Conservation (phyloP, 2,113 vertebrate species). For the Chionomys nivalis region DNA sequence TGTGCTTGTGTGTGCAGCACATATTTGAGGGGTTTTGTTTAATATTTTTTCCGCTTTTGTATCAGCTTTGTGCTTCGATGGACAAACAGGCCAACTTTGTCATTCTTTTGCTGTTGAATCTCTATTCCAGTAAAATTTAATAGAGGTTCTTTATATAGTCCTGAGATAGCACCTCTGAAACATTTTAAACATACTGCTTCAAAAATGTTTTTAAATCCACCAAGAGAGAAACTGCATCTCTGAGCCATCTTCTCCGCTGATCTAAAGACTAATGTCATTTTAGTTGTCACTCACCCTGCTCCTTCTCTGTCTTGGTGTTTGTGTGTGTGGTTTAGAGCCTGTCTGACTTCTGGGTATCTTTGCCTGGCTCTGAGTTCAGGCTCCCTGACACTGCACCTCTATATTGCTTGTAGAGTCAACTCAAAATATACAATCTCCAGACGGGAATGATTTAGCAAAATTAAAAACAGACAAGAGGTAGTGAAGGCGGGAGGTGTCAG, state of each 20-base stretch:
- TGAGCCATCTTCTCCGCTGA: neutral
- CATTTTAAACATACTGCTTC: constrained; percentile 4
- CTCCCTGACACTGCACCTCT: constrained; percentile 80
- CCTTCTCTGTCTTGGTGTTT: neutral
- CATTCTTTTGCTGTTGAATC: neutral
- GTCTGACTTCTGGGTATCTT: neutral
- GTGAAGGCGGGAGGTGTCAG: constrained; percentile 87
- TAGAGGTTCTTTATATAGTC: neutral
- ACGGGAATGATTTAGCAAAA: constrained; percentile 89
- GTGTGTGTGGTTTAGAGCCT: constrained; percentile 24
- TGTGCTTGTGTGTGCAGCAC: neutral
- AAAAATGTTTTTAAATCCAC: neutral
- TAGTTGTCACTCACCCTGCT: neutral
- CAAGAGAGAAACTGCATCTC: neutral
- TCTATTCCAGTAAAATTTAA: constrained; percentile 43
- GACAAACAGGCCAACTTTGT: constrained; percentile 22
- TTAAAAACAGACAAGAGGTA: constrained; percentile 87
- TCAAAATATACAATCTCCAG: constrained; percentile 91
- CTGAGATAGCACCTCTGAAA: constrained; percentile 39
- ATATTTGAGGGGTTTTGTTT: neutral
- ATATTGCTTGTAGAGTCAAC: constrained; percentile 84
- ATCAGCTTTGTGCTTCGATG: neutral
- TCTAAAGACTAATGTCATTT: neutral
- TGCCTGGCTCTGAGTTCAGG: constrained; percentile 58
- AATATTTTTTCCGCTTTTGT: neutral